Conservation (phyloP, 2,888 invertebrate genomes). For the Sphecodes monilicornis region DNA sequence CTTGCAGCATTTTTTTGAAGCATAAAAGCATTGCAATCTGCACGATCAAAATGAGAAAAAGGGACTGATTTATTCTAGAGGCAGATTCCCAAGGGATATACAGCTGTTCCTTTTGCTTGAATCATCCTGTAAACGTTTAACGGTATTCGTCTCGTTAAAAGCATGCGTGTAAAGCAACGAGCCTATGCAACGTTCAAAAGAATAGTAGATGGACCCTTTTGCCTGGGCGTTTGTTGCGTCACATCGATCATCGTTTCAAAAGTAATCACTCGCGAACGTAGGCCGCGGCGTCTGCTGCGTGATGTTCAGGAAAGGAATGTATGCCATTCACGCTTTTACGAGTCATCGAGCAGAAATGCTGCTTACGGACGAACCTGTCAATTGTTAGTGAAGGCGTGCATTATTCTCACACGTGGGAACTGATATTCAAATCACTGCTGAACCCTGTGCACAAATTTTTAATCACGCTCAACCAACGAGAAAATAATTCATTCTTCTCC, state of each 20-base stretch:
- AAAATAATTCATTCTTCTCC: too few relatives aligned
- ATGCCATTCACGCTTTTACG: conserved; percentile 57
- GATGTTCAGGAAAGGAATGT: conserved; percentile 59
- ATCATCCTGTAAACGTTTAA: background rate
- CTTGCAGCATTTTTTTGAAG: too few relatives aligned
- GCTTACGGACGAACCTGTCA: conserved; percentile 22
- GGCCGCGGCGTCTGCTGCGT: conserved; percentile 46
- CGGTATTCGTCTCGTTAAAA: background rate
- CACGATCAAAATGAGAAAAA: too few relatives aligned
- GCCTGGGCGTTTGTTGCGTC: conserved; percentile 67
- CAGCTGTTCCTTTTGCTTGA: background rate
- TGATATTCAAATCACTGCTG: background rate
- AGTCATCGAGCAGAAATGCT: conserved; percentile 39
- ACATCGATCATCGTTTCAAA: conserved; percentile 52
- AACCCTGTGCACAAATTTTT: background rate
- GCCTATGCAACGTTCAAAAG: conserved; percentile 33
- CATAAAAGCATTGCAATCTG: too few relatives aligned
- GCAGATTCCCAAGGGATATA: too few relatives aligned
- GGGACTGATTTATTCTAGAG: too few relatives aligned
- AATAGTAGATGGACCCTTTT: conserved; percentile 34
- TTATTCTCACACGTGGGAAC: background rate
- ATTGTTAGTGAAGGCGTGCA: background rate
- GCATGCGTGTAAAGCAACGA: conserved; percentile 3
- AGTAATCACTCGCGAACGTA: conserved; percentile 50
- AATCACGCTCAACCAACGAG: too few relatives aligned